Conservation (phyloP, 2,113 vertebrate species). For the Scomber japonicus region DNA sequence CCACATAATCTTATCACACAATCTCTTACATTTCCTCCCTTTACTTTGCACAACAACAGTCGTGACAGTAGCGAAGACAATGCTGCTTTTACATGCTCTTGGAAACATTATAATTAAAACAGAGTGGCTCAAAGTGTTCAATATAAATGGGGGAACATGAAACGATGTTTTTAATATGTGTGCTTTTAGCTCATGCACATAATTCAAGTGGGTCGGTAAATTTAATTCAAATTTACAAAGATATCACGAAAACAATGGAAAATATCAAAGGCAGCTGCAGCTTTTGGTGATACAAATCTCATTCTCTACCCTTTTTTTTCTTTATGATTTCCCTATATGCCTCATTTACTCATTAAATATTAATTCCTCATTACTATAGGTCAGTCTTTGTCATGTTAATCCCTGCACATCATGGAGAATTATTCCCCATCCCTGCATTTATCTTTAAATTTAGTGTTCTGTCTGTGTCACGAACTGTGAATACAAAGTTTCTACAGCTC, state of each 20-base stretch:
- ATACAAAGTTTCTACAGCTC: constrained; percentile 2
- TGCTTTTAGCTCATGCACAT: not conserved
- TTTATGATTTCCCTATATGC: not conserved
- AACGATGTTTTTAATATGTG: not conserved
- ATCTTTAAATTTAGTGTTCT: constrained; percentile 29
- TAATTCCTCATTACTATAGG: constrained; percentile 35
- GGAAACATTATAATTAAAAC: too few relatives aligned
- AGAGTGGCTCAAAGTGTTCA: not conserved
- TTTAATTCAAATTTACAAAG: not conserved
- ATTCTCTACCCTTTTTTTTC: not conserved
- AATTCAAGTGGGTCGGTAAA: not conserved
- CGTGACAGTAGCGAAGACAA: not conserved
- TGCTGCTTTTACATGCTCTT: not conserved
- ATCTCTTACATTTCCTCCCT: not conserved
- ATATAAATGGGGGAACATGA: not conserved
- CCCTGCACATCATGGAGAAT: constrained; percentile 16
- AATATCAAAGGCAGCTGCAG: not conserved
- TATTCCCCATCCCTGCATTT: constrained; percentile 9
- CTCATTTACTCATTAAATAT: constrained; percentile 36
- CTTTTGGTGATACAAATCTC: not conserved
- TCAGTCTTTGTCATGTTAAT: constrained; percentile 24
- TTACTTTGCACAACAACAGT: too few relatives aligned
- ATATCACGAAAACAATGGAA: constrained; percentile 8
- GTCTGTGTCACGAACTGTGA: constrained; percentile 3
- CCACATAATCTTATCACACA: not conserved